Base-by-base conservation (phyloP, 2,113 vertebrate species). In the Callipepla squamata region DNA sequence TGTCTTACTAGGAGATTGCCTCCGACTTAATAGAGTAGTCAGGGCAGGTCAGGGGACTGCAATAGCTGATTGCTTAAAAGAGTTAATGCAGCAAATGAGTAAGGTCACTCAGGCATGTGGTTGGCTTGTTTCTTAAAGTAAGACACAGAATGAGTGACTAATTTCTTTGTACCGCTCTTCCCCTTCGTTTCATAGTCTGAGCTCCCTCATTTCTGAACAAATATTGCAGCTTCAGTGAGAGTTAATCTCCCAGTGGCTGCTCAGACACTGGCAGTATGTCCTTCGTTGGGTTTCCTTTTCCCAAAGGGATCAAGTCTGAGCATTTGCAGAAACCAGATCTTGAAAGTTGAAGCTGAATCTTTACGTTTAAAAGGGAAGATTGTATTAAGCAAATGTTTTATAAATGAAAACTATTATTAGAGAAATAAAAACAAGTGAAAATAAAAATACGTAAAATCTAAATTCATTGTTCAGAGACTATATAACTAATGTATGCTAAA, bases 41-140 rank as follows among this genome's bases (percentile, higher is more conserved):
- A 58, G 85, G 85, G 69, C 70, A 92, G 94, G 92, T 74, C 94
- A 97, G 76, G 83, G 79, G 38, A 76, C 11, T 9, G 73, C 76
- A 55, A 78, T 86, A 57, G 86, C 53, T 50, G 62, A 10, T 80
- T n/a, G 55, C 84, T 93, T 57, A 89, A 89, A 93, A 72, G 93
- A 95, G 42, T 76, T 87, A 83, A 91, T 94, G 88, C 90, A 81
- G 34, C 91, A 92, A 91, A 69, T 8, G n/a, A 82, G 76, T 9
- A 77, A 81, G 89, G 88, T 90, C 93, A 93, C 28, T 90, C 94
- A 76, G 85, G 88, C 89, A 72, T 58, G 68, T 86, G 74, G 63
- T 3, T 8, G 82, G 80, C 58, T 25, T 77, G 3, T 82, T 95
- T 44, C 86, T 45, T 45, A 34, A 80, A 85, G 91, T 67, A 44